Base-by-base conservation (phyloP, 2,888 invertebrate species). In the Sarcophaga variegata region DNA sequence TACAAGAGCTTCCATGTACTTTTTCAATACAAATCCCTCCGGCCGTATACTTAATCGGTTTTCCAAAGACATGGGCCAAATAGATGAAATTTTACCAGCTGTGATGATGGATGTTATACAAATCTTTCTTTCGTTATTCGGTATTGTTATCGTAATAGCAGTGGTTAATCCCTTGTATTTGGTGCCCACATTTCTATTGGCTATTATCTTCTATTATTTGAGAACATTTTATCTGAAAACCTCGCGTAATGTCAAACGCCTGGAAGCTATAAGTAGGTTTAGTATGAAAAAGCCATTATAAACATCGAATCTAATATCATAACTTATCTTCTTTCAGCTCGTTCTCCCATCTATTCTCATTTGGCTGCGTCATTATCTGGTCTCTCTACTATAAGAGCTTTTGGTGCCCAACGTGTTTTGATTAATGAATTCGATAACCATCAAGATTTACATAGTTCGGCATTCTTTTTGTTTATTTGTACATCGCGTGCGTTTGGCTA, bases 321-420 rank as follows among this genome's bases (percentile, higher is more conserved):
- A 14, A 54, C 62, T 81, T 49, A 37, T 70, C 47, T 8, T 47
- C 60, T 87, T 72, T 47, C 95, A n/a, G 96, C 98, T 88, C 96
- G 98, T 87, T 98, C 98, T 90, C 99, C 99, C 0, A 97, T 99
- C 11, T 99, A 98, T 94, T 97, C 97, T 1, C 98, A 99, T 92
- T 94, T 99, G 90, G 97, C 96, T 91, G 97, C 98, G 17, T 96
- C 98, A 0, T 94, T 99, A 27, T 96, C 97, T 91, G 99, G 99
- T 0, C 94, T 99, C 79, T 96, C 97, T 0, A 98, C 98, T 0
- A 98, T 99, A 74, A 95, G 99, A 80, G 97, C 98, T 0, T 98
- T 97, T 91, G 95, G 96, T 14, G 97, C 97, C 0, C 96, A 98
- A 91, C 95, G 95, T 67, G 95, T 96, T 59, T 95, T 99, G 72